These are phyloP conservation scores for Leptosomus discolor DNA, from an alignment of 2,113 vertebrate species.

Conservation along the genomic window DNA sequence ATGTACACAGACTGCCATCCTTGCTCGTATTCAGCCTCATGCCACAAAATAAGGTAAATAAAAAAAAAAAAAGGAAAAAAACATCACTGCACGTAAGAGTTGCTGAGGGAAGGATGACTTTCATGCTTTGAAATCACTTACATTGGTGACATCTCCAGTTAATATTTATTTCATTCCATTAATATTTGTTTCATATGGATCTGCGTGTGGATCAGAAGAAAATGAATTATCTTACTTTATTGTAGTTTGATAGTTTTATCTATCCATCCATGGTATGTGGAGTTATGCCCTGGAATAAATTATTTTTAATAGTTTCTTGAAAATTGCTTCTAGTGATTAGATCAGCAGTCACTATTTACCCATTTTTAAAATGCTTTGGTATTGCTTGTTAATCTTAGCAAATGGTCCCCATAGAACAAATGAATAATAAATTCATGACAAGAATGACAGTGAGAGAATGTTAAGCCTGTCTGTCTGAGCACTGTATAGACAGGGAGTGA, in stretches of 20 bases:
- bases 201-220: neutral
- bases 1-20: neutral
- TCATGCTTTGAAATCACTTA: neutral
- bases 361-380: neutral
- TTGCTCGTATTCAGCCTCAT: neutral
- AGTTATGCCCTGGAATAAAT: neutral
- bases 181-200: neutral
- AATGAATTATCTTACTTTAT: neutral
- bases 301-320: neutral
- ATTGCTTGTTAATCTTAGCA: neutral
- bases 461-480: neutral
- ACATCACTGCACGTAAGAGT: fast-evolving
- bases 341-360: neutral
- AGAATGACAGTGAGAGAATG: neutral
- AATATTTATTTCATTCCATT: neutral
- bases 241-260: neutral
- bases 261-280: neutral
- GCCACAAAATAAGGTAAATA: neutral
- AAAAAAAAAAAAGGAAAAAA: neutral
- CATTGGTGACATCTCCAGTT: neutral
- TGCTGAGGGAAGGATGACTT: neutral
- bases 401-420: neutral
- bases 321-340: neutral
- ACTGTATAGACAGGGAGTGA: neutral
- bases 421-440: neutral